A percentile compares a stretch with the other conserved stretches of the same genome.
Conservation (phyloP, 2,113 vertebrate genomes). For the Lota lota region DNA sequence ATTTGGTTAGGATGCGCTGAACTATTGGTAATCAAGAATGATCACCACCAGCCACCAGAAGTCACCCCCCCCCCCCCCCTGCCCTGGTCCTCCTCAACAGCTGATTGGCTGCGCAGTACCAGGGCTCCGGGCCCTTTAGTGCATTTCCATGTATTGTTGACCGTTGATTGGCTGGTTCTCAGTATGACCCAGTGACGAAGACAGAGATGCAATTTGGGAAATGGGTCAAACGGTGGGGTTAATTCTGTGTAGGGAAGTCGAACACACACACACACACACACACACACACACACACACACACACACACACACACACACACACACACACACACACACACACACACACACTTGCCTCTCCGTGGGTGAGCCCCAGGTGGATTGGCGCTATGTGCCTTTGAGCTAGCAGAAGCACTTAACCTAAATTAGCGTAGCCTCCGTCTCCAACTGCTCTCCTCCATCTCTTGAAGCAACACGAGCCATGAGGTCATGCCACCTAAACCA, state of each 20-base stretch:
- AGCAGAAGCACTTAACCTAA: constrained; percentile 67
- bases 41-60: constrained; percentile 53
- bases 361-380: constrained; percentile 56
- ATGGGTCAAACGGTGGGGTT: constrained; percentile 37
- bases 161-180: constrained; percentile 31
- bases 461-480: constrained; percentile 22
- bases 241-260: constrained; percentile 19
- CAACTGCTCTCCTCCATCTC: constrained; percentile 23
- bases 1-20: too few species aligned
- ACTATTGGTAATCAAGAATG: constrained; percentile 21
- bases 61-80: constrained; percentile 25
- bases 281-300: constrained; percentile 15
- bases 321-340: constrained; percentile 10
- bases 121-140: constrained; percentile 11
- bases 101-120: constrained; percentile 5
- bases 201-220: constrained; percentile 43
- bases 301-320: constrained; percentile 6
- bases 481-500: neutral
- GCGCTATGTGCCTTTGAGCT: constrained; percentile 58
- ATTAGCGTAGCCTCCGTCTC: constrained; percentile 51
- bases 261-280: constrained; percentile 15
- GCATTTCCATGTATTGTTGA: constrained; percentile 43
- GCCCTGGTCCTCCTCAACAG: neutral
- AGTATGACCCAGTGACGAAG: constrained; percentile 37
- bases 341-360: constrained; percentile 16